These are phyloP conservation scores for Maniola jurtina DNA, from an alignment of 1,140 invertebrate species.

Conservation along the genomic window DNA sequence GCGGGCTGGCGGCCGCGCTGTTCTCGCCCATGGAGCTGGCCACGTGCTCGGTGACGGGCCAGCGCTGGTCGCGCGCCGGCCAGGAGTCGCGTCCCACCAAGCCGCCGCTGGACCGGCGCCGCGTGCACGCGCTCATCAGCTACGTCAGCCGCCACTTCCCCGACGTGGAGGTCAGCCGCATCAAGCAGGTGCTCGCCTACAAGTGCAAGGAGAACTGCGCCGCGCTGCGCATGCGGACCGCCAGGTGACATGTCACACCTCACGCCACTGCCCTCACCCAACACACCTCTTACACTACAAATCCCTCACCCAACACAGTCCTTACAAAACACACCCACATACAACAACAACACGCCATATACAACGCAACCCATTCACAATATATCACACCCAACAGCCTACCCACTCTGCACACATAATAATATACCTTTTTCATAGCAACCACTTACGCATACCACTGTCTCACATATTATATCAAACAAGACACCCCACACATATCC, in stretches of 20 bases:
- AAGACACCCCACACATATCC: no score
- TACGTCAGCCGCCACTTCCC: conserved; percentile 87
- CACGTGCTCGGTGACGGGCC: conserved; percentile 86
- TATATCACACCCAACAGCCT: no score
- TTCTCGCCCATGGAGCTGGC: conserved; percentile 86
- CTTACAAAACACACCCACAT: no score
- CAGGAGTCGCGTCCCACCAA: conserved; percentile 85
- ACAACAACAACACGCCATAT: no score
- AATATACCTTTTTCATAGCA: no score
- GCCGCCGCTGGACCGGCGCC: conserved; percentile 84
- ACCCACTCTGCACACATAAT: no score
- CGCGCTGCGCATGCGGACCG: conserved; percentile 85
- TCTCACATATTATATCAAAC: no score
- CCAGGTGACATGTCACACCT: conserved; percentile 74
- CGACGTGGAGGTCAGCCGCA: conserved; percentile 84
- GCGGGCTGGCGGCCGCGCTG: conserved; percentile 84
- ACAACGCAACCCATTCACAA: no score
- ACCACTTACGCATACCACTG: no score
- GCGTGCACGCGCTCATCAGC: conserved; percentile 87
- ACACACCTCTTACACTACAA: no score
- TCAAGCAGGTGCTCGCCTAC: conserved; percentile 87
- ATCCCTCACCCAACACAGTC: no score
- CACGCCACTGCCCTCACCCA: no score
- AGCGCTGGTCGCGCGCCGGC: conserved; percentile 86
- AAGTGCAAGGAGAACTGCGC: conserved; percentile 89